These are phyloP conservation scores for Maconellicoccus hirsutus DNA, from an alignment of 1,140 invertebrate species.

Conservation along the genomic window DNA sequence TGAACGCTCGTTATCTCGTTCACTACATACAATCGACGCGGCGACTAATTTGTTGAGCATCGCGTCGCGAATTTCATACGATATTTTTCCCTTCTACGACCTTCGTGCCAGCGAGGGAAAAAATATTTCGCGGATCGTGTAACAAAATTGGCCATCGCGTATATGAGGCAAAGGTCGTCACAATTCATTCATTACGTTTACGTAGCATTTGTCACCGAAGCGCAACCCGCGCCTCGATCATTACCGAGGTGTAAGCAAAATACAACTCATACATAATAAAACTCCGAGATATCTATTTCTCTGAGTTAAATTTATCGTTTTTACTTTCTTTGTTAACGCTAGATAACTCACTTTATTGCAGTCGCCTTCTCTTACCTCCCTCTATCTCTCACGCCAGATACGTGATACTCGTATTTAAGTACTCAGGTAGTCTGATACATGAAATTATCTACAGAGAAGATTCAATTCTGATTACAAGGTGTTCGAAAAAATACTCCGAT, in stretches of 20 bases:
- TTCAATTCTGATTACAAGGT: background rate
- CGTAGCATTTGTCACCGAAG: background rate
- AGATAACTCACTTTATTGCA: conserved; percentile 9
- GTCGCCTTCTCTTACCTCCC: background rate
- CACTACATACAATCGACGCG: background rate
- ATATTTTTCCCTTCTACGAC: background rate
- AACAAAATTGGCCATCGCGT: background rate
- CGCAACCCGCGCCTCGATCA: background rate
- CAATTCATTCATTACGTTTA: background rate
- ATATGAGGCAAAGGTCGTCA: background rate
- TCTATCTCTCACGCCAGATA: background rate
- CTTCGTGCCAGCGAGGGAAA: background rate
- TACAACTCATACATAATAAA: background rate
- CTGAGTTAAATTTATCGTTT: background rate
- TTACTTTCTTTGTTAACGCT: conserved; percentile 5
- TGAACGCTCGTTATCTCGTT: conserved; percentile 1
- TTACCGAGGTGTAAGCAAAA: background rate
- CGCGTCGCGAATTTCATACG: background rate
- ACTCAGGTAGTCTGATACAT: conserved; percentile 7
- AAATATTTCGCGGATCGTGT: background rate
- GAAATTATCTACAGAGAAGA: background rate
- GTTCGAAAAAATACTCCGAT: background rate
- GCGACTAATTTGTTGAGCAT: background rate
- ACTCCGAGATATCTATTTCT: background rate
- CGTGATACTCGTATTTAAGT: conserved; percentile 3